These are phyloP conservation scores for Canis aureus DNA, from an alignment of 2,113 vertebrate species.

Conservation along the genomic window DNA sequence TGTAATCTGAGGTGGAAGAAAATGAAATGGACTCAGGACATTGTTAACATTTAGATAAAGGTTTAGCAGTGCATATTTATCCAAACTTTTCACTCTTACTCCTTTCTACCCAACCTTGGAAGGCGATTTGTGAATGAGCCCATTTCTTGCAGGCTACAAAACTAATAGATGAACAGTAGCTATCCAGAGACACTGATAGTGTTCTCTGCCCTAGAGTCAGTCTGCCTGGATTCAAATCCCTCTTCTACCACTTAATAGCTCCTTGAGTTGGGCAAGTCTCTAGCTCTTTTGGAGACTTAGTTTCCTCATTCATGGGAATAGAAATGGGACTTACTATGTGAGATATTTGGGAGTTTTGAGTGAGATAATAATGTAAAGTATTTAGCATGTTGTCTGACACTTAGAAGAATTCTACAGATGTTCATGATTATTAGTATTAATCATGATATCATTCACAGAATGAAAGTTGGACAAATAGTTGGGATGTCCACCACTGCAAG, in stretches of 20 bases:
- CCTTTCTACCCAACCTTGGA: background rate
- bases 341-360: slow-evolving; percentile 17
- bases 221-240: background rate
- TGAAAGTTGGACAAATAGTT: slow-evolving; percentile 9
- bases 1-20: slow-evolving; percentile 30
- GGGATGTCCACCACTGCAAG: background rate
- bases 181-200: background rate
- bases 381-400: background rate
- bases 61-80: background rate
- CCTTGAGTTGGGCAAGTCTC: background rate
- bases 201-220: background rate
- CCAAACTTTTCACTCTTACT: background rate
- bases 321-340: background rate
- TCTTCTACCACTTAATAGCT: slow-evolving; percentile 32
- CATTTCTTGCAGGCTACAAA: background rate
- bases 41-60: background rate
- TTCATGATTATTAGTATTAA: background rate
- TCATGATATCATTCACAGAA: background rate
- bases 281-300: background rate
- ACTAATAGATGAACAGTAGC: slow-evolving; percentile 11
- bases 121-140: background rate
- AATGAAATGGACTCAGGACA: slow-evolving; percentile 46
- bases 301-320: slow-evolving; percentile 39
- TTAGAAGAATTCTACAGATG: background rate
- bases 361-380: background rate